A percentile compares a stretch with the other conserved stretches of the same genome.
phyloP scores from a whole-genome alignment of 2,113 vertebrate species.

The Aleadryas rufinucha region DNA sequence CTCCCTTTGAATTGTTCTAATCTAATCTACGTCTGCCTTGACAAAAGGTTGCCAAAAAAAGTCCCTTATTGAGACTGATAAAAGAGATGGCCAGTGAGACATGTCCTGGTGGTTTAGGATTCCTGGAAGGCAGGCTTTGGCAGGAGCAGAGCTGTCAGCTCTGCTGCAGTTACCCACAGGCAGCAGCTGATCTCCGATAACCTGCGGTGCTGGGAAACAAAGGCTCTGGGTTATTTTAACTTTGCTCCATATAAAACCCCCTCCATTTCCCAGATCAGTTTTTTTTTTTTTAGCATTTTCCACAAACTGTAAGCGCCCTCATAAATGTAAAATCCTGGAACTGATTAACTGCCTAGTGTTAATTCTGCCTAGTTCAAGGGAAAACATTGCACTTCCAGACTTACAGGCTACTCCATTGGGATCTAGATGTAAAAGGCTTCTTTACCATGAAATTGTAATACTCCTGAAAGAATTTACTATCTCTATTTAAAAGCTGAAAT shows the following conservation, averaged over 20 bases:
- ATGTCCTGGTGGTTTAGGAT: background rate
- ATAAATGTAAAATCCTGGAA: slow-evolving; percentile 21
- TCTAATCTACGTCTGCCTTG: background rate
- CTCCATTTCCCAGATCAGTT: background rate
- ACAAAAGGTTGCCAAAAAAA: background rate
- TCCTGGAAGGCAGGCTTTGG: background rate
- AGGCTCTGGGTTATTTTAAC: background rate
- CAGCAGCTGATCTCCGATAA: background rate
- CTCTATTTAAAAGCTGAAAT: background rate
- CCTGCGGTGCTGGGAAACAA: background rate
- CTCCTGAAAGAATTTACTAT: background rate
- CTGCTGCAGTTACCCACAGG: background rate
- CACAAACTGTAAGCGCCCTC: background rate
- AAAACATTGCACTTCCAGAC: background rate
- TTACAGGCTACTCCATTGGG: background rate
- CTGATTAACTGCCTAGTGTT: slow-evolving; percentile 25
- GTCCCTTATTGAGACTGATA: background rate
- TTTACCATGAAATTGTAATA: background rate
- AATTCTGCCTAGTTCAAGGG: slow-evolving; percentile 22
- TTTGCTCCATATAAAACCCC: background rate
- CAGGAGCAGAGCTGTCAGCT: background rate
- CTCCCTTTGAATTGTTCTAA: background rate
- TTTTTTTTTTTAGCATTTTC: slow-evolving; percentile 24
- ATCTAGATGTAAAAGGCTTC: background rate
- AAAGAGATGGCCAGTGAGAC: background rate